A percentile compares a stretch with the other conserved stretches of the same genome.
Conservation (phyloP, 2,797 vertebrate species). For the Helostoma temminkii region DNA sequence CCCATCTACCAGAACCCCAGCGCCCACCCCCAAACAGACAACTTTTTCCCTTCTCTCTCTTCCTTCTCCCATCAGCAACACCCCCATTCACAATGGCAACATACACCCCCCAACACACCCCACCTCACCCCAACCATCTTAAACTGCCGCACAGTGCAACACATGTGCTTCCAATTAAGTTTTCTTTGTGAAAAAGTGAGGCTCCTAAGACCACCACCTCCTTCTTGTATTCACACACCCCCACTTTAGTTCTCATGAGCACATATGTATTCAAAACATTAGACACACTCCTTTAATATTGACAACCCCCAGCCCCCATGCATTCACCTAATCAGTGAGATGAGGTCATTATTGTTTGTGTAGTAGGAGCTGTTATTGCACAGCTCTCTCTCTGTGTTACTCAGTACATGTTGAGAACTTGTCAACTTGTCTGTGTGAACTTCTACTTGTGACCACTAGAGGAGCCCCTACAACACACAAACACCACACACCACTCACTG, state of each 20-base stretch:
- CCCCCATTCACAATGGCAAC: constrained; percentile 72
- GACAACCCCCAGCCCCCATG: constrained; percentile 5
- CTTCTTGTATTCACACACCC: constrained; percentile 66
- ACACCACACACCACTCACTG: constrained; percentile 4
- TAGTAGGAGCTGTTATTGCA: not conserved
- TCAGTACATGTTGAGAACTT: not conserved
- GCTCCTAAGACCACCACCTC: constrained; percentile 58
- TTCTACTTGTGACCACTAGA: constrained; percentile 77
- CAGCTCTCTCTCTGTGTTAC: not conserved
- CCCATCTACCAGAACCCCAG: constrained; percentile 61
- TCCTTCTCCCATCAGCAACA: constrained; percentile 75
- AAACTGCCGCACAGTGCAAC: constrained; percentile 68
- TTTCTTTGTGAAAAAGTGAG: constrained; percentile 76
- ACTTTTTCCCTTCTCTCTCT: constrained; percentile 21
- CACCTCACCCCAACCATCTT: constrained; percentile 34
- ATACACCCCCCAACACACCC: constrained; percentile 19
- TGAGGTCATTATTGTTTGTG: constrained; percentile 4
- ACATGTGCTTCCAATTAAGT: constrained; percentile 84
- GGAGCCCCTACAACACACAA: constrained; percentile 78
- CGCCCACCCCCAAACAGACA: constrained; percentile 63
- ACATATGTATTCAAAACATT: constrained; percentile 51
- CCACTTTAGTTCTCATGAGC: constrained; percentile 68
- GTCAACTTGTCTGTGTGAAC: constrained; percentile 38
- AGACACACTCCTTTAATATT: constrained; percentile 23
- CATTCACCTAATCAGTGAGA: not conserved